Conservation (phyloP, 1,140 invertebrate genomes). For the Drosophila ficusphila region DNA sequence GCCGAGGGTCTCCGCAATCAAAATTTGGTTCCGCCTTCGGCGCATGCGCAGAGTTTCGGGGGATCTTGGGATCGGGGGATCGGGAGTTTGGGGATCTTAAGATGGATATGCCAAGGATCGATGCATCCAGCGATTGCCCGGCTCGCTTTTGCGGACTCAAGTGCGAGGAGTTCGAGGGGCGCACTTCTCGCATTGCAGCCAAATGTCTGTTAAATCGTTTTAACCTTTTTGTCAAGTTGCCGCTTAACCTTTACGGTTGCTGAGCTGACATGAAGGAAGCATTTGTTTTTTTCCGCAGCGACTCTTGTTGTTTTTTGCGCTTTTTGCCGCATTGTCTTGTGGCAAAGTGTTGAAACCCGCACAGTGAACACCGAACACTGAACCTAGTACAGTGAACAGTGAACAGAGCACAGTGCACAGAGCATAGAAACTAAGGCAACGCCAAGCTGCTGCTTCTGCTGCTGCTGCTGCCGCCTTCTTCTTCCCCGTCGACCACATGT, state of each 20-base stretch:
- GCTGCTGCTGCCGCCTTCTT: conserved; percentile 10
- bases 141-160: conserved; percentile 14
- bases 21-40: conserved; percentile 74
- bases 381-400: conserved; percentile 24
- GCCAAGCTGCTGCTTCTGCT: conserved; percentile 14
- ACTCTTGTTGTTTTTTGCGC: conserved; percentile 5
- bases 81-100: neutral
- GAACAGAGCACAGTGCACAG: conserved; percentile 19
- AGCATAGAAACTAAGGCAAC: conserved; percentile 51
- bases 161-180: conserved; percentile 20
- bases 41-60: conserved; percentile 24
- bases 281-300: conserved; percentile 53
- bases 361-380: conserved; percentile 12
- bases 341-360: conserved; percentile 53
- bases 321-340: conserved; percentile 55
- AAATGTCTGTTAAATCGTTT: conserved; percentile 81
- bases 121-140: conserved; percentile 47
- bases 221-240: conserved; percentile 82
- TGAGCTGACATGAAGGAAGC: conserved; percentile 77
- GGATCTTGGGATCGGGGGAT: neutral
- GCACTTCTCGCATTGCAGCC: conserved; percentile 44
- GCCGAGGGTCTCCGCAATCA: conserved; percentile 59
- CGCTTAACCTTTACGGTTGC: conserved; percentile 81
- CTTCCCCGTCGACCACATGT: conserved; percentile 46
- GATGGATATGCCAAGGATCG: conserved; percentile 54